Evolutionary conservation across 2,888 invertebrate species (phyloP).

Genomic region (Drosophila ezoana): DNA sequence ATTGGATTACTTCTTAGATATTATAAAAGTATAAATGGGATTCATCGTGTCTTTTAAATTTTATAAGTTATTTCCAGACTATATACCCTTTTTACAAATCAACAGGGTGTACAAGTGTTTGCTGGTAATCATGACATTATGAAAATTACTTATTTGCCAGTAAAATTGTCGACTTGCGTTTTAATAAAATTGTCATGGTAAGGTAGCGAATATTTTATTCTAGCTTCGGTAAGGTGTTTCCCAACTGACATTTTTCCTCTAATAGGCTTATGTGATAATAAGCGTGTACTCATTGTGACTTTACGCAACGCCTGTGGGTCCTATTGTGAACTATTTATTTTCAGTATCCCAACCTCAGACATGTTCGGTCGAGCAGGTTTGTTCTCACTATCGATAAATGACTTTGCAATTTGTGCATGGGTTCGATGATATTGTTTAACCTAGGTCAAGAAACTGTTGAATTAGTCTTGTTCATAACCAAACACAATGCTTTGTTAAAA

Average conservation of each 20-base stretch:
- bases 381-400: neutral
- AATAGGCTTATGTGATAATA: too few relatives aligned
- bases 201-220: neutral
- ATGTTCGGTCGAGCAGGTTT: slow-evolving; percentile 5
- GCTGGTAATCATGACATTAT: slow-evolving; percentile 4
- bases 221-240: neutral
- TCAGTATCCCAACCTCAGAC: neutral
- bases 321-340: too few relatives aligned
- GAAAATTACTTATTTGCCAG: neutral
- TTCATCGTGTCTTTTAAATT: neutral
- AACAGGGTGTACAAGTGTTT: neutral
- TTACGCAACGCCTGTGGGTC: too few relatives aligned
- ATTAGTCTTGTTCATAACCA: neutral
- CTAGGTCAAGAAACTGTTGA: slow-evolving; percentile 1
- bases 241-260: neutral
- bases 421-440: neutral
- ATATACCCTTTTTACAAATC: neutral
- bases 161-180: neutral
- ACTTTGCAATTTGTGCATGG: too few relatives aligned
- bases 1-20: too few relatives aligned
- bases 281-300: too few relatives aligned
- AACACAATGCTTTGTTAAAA: neutral
- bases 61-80: neutral
- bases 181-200: neutral
- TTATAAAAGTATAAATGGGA: rapidly evolving